Conservation (phyloP, 2,113 vertebrate species). For the Heteronetta atricapilla region DNA sequence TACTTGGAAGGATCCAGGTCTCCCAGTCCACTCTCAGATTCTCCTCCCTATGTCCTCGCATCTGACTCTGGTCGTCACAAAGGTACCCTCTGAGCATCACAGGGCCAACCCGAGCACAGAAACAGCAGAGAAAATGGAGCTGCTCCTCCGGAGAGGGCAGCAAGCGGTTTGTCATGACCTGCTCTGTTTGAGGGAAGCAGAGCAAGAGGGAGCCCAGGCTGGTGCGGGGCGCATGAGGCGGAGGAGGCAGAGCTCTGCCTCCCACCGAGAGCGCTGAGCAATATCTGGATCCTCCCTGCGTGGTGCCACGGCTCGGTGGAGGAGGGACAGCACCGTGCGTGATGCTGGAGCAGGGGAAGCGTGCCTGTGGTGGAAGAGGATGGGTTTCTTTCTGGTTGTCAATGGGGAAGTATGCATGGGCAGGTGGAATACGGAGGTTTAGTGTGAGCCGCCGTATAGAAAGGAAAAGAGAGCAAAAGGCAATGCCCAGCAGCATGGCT, state of each 20-base stretch:
- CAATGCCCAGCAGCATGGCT: background rate
- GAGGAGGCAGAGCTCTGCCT: background rate
- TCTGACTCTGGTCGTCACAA: too few relatives aligned
- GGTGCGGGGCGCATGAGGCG: background rate
- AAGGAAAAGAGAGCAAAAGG: background rate
- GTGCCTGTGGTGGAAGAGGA: background rate
- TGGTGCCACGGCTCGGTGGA: background rate
- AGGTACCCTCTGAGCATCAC: background rate
- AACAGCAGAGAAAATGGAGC: background rate
- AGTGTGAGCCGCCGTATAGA: background rate
- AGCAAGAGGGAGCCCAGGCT: background rate
- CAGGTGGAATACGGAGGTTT: background rate
- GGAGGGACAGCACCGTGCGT: fast-evolving
- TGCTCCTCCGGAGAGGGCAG: background rate
- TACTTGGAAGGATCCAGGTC: background rate
- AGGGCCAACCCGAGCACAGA: background rate
- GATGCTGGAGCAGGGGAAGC: background rate
- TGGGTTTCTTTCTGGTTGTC: background rate
- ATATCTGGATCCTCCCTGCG: background rate
- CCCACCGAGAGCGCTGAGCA: background rate
- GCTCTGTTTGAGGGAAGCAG: background rate
- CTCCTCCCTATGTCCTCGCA: background rate
- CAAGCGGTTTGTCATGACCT: background rate
- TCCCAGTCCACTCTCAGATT: background rate
- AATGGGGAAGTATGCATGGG: background rate